Percentiles rank a stretch among this genome's conserved stretches.
phyloP scores from a whole-genome alignment of 2,797 vertebrate species.

The Pseudochromis fuscus region DNA sequence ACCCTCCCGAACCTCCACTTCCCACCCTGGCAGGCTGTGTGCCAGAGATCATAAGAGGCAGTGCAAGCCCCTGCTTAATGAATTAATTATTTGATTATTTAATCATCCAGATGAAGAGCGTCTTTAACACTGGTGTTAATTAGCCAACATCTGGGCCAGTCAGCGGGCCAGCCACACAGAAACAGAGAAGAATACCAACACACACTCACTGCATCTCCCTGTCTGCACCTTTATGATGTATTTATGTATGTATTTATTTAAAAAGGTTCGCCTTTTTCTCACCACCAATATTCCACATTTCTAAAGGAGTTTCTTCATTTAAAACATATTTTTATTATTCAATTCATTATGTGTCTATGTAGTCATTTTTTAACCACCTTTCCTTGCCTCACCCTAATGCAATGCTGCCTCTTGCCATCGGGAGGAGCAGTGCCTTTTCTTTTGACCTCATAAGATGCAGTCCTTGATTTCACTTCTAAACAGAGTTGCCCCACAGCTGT shows the following conservation, averaged over 20 bases:
- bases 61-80: constrained; percentile 82
- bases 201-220: constrained; percentile 47
- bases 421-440: constrained; percentile 79
- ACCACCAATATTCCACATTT: too few relatives aligned
- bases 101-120: constrained; percentile 87
- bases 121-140: constrained; percentile 87
- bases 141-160: constrained; percentile 87
- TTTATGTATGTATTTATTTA: not conserved
- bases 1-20: constrained; percentile 44
- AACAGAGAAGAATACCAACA: constrained; percentile 43
- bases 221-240: constrained; percentile 21
- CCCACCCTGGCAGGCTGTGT: constrained; percentile 68
- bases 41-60: constrained; percentile 84
- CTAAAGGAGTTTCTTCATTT: not conserved
- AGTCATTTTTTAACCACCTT: constrained; percentile 27
- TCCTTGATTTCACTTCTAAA: constrained; percentile 39
- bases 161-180: constrained; percentile 70
- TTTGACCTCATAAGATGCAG: constrained; percentile 22
- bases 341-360: not conserved
- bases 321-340: not conserved
- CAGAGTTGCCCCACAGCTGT: constrained; percentile 30
- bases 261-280: not conserved
- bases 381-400: constrained; percentile 33
- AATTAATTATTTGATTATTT: constrained; percentile 90
- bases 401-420: constrained; percentile 67